phyloP scores from a whole-genome alignment of 2,797 vertebrate species.

The Intellagama lesueurii region DNA sequence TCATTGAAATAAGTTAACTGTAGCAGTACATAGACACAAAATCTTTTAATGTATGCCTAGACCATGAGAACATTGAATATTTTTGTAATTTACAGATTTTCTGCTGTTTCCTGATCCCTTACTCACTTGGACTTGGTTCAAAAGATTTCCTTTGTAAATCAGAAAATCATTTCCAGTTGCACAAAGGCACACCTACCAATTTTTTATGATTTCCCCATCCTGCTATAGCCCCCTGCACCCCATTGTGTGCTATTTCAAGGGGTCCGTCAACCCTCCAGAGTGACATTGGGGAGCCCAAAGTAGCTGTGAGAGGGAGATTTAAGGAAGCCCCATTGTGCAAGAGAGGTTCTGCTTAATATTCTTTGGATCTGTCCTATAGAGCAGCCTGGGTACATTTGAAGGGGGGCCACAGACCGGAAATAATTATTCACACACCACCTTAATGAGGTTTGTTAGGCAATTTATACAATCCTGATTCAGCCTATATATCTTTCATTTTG shows the following conservation, averaged over 20 bases:
- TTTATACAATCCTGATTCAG: no score
- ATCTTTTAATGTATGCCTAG: background rate
- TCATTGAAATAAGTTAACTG: background rate
- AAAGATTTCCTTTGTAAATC: background rate
- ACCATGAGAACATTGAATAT: background rate
- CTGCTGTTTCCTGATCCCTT: background rate
- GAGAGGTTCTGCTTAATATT: no score
- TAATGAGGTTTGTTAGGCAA: no score
- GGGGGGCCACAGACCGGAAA: no score
- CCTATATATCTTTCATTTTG: no score
- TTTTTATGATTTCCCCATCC: background rate
- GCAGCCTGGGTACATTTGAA: no score
- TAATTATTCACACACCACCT: no score
- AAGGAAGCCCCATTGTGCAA: no score
- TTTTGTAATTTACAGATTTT: background rate
- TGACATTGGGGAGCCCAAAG: background rate
- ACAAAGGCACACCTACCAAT: background rate
- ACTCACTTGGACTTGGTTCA: background rate
- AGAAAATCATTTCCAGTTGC: background rate
- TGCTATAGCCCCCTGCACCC: background rate
- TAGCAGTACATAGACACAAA: background rate
- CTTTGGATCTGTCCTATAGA: no score
- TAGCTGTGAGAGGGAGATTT: background rate
- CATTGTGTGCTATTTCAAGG: background rate
- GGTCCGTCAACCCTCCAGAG: background rate